phyloP scores from a whole-genome alignment of 2,888 invertebrate genomes.

The Biston betularia region DNA sequence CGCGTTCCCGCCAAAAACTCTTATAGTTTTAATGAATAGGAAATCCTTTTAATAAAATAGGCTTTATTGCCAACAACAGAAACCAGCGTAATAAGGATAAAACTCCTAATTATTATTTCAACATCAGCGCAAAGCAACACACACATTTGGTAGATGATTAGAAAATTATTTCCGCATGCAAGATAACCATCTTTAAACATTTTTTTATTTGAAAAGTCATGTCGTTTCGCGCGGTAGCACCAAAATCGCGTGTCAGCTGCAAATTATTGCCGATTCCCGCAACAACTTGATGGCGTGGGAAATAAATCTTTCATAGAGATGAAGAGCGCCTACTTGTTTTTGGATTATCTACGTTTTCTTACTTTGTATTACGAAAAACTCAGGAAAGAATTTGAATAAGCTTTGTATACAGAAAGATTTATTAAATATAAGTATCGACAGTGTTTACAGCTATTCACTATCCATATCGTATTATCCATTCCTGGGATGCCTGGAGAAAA shows the following conservation, averaged over 20 bases:
- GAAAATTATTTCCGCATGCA: constrained; percentile 7
- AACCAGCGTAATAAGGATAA: no score
- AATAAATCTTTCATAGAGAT: not conserved
- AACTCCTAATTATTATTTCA: no score
- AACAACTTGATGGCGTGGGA: not conserved
- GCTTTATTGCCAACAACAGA: constrained; percentile 50
- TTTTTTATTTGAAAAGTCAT: constrained; percentile 24
- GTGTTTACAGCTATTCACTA: no score
- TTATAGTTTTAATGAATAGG: no score
- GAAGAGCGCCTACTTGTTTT: not conserved
- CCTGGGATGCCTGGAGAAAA: no score
- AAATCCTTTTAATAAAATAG: not conserved
- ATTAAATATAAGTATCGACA: no score
- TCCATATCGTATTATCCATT: no score
- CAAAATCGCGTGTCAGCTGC: constrained; percentile 13
- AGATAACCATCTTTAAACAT: constrained; percentile 14
- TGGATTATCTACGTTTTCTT: not conserved
- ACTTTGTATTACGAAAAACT: no score
- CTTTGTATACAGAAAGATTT: no score
- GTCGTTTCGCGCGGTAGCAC: constrained; percentile 17
- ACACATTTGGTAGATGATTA: not conserved
- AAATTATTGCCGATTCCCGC: constrained; percentile 8
- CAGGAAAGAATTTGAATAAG: no score
- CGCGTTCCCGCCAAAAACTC: no score
- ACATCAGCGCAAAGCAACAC: no score